Evolutionary conservation across 2,113 vertebrate genomes (phyloP).

Genomic region (Craseonycteris thonglongyai): DNA sequence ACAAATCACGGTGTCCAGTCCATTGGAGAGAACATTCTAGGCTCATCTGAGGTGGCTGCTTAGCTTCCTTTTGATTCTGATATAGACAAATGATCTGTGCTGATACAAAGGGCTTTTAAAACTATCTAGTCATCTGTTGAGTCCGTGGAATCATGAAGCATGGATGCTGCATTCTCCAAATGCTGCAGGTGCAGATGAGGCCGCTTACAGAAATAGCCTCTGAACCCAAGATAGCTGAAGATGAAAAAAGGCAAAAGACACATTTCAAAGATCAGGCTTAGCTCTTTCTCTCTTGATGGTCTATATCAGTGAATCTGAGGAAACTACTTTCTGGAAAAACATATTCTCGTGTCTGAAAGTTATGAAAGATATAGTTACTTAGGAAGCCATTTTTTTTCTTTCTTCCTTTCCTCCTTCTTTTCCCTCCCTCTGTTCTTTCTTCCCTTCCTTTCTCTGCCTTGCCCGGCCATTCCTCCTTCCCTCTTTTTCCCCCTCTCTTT

Average conservation of each 20-base stretch:
- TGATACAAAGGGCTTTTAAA: not conserved
- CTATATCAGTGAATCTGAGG: not conserved
- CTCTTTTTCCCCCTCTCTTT: accelerated
- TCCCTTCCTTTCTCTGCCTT: accelerated
- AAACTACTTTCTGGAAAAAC: not conserved
- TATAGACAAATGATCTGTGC: not conserved
- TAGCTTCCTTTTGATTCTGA: not conserved
- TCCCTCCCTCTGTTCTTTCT: accelerated
- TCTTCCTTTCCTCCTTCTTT: too few species aligned
- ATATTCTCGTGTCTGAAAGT: not conserved
- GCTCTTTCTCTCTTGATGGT: not conserved
- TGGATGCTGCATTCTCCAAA: not conserved
- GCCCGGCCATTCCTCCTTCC: accelerated
- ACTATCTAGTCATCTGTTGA: not conserved
- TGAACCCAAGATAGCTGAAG: not conserved
- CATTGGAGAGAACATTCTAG: not conserved
- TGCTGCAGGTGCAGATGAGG: not conserved
- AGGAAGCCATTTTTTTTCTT: not conserved
- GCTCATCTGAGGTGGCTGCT: not conserved
- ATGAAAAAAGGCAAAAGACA: not conserved
- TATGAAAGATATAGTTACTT: not conserved
- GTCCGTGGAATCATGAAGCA: not conserved
- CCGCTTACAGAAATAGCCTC: not conserved
- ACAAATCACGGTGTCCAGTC: constrained; percentile 3
- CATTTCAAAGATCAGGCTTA: not conserved